Conservation (phyloP, 53 echinoderm and acorn worm genomes). For the Actinopyga echinites region DNA sequence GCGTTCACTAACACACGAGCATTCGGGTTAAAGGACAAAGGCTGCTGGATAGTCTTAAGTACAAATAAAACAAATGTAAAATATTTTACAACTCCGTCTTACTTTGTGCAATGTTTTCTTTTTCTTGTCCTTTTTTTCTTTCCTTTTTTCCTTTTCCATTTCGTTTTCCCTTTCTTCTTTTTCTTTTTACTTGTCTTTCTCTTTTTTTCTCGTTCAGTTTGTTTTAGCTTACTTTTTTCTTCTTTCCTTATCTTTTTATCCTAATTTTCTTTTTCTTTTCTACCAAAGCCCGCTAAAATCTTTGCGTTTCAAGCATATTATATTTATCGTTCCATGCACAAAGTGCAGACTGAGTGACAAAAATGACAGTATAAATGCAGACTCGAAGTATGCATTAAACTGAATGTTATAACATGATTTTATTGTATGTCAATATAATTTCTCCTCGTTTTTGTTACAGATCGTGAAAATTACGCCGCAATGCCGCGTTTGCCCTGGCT, state of each 20-base stretch:
- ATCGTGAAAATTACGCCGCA: not conserved
- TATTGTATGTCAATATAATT: no score
- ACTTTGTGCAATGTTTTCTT: not conserved
- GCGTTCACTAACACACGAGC: no score
- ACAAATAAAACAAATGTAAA: no score
- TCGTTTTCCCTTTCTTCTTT: not conserved
- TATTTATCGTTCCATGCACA: no score
- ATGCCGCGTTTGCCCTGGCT: conserved; percentile 12
- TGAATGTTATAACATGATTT: no score
- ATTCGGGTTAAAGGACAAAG: no score
- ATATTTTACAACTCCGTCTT: no score
- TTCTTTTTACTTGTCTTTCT: not conserved
- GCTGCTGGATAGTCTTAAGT: no score
- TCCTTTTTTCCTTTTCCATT: not conserved
- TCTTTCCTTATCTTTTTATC: not conserved
- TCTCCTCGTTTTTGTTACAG: not conserved
- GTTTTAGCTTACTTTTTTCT: not conserved
- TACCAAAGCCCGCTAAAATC: not conserved
- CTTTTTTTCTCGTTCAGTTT: not conserved
- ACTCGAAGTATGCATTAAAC: no score
- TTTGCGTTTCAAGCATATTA: no score
- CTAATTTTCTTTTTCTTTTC: not conserved
- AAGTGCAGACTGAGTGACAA: no score
- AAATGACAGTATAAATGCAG: no score
- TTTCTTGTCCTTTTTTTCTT: not conserved